Base-by-base conservation (phyloP, 2,888 invertebrate genomes). In the Drosophila rellima region DNA sequence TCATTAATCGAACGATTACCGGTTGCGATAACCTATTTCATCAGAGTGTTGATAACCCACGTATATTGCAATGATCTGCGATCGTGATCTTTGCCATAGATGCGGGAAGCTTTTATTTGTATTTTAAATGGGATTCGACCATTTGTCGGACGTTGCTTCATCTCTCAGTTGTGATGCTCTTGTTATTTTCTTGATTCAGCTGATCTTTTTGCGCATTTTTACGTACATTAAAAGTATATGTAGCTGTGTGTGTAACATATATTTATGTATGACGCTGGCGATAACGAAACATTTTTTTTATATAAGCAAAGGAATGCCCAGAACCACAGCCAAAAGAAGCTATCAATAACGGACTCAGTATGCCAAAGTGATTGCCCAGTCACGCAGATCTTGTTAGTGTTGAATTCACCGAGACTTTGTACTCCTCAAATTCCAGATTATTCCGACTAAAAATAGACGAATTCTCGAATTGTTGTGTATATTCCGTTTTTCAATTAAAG, bases 11-110 rank as follows among this genome's bases (percentile, higher is more conserved):
- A 71, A 73, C 79, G 81, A 86, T 84, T 54, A 72, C 62, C 81
- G 70, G 17, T 52, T 51, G n/a, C 42, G 86, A 83, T 84, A 83
- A 83, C 83, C 83, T 81, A 83, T 85, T 85, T 82, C 64, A 82
- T 66, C 70, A 52, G 68, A 39, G 55, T 13, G 15, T 17, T n/a
- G 83, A 84, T 84, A 84, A 81, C 83, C 87, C 63, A 52, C 44
- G 62, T 63, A 72, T 44, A 66, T 56, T 54, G 61, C 65, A 70
- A 45, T 84, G 87, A 84, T 81, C 83, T 75, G 59, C 77, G 83
- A 83, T 63, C 83, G 52, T 78, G 76, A 76, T 65, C 75, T 72
- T 57, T 73, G 64, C 48, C 77, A 64, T 51, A 64, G 57, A 71
- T 69, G 74, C 74, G 80, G 74, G 74, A 80, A 80, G 77, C 80